These are phyloP conservation scores for Trissolcus basalis DNA, from an alignment of 1,140 invertebrate genomes.

Conservation along the genomic window DNA sequence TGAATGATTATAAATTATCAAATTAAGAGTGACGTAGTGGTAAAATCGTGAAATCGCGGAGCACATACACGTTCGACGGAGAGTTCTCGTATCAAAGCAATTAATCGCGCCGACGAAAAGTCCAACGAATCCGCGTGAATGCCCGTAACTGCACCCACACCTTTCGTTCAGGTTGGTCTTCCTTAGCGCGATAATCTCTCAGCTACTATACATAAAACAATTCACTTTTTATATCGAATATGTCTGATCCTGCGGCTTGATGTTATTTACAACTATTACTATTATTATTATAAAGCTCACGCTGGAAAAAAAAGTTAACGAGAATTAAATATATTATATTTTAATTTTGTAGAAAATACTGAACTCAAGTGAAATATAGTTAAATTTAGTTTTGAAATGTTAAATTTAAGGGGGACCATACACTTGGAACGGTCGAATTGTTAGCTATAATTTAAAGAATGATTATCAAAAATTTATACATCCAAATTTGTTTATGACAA, in stretches of 20 bases:
- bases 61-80: conserved; percentile 53
- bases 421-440: too few species aligned
- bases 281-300: too few species aligned
- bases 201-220: conserved; percentile 19
- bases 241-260: conserved; percentile 51
- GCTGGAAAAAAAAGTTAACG: too few species aligned
- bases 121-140: conserved; percentile 58
- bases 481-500: too few species aligned
- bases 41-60: conserved; percentile 52
- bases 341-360: too few species aligned
- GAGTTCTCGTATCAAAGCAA: conserved; percentile 56
- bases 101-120: conserved; percentile 60
- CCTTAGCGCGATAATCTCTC: conserved; percentile 47
- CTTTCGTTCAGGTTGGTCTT: conserved; percentile 37
- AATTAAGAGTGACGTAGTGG: conserved; percentile 46
- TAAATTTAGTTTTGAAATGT: too few species aligned
- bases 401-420: too few species aligned
- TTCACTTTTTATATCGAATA: conserved; percentile 53
- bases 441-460: too few species aligned
- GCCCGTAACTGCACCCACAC: conserved; percentile 59
- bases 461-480: too few species aligned
- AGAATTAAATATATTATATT: too few species aligned
- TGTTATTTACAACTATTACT: conserved; percentile 13
- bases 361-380: too few species aligned
- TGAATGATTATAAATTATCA: conserved; percentile 47